A percentile compares a stretch with the other conserved stretches of the same genome.
Evolutionary conservation across 2,113 vertebrate genomes (phyloP).

Genomic region (Manacus vitellinus): DNA sequence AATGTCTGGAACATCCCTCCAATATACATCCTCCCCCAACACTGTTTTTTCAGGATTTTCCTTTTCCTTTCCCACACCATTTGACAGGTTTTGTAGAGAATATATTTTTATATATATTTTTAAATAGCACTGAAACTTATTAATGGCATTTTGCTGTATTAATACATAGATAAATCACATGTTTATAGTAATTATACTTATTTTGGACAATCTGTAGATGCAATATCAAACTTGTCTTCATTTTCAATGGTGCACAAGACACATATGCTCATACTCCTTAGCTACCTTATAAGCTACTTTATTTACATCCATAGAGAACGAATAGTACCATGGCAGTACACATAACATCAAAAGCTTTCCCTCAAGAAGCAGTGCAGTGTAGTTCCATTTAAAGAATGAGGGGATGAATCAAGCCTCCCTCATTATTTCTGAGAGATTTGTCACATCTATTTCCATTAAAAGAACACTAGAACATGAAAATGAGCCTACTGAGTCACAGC

Average conservation of each 20-base stretch:
- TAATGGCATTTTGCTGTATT: neutral
- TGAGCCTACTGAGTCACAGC: neutral
- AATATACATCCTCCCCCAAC: neutral
- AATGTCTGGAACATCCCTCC: neutral
- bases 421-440: neutral
- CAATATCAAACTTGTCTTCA: neutral
- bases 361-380: neutral
- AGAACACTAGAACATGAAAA: neutral
- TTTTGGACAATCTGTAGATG: neutral
- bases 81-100: neutral
- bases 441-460: neutral
- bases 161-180: neutral
- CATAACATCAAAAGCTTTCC: neutral
- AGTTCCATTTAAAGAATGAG: neutral
- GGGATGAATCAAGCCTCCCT: neutral
- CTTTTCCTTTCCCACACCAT: neutral
- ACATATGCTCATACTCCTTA: neutral
- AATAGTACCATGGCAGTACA: neutral
- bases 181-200: neutral
- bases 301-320: neutral
- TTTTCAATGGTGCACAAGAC: neutral
- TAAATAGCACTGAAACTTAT: neutral
- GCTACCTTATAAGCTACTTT: neutral
- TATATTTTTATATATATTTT: neutral
- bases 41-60: neutral